These are phyloP conservation scores for Meloidogyne hapla DNA, from an alignment of 1,140 invertebrate genomes.

Conservation along the genomic window DNA sequence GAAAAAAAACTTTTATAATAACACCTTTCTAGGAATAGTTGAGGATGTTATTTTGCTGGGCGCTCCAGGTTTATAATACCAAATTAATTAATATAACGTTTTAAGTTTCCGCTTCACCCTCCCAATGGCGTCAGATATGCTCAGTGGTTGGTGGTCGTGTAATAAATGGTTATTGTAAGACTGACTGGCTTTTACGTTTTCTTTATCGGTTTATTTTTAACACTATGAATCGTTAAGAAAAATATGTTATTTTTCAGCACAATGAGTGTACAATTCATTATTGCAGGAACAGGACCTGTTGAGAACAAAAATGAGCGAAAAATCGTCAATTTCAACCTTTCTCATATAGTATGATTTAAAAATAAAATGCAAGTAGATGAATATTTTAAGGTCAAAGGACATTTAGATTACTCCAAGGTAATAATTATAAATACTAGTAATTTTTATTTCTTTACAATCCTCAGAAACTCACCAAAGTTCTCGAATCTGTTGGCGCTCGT, in stretches of 20 bases:
- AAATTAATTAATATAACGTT: no score
- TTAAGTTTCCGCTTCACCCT: conserved; percentile 56
- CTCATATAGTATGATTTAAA: conserved; percentile 53
- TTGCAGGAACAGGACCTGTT: conserved; percentile 66
- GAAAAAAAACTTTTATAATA: conserved; percentile 9
- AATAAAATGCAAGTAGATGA: background rate
- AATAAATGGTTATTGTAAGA: conserved; percentile 67
- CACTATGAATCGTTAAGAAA: background rate
- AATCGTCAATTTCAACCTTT: conserved; percentile 61
- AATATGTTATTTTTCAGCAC: conserved; percentile 66
- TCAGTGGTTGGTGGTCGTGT: conserved; percentile 66
- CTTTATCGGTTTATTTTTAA: conserved; percentile 5
- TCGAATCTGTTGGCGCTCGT: conserved; percentile 58
- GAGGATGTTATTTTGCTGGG: conserved; percentile 75
- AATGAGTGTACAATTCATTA: conserved; percentile 65
- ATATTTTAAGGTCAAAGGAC: conserved; percentile 52
- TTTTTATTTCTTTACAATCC: background rate
- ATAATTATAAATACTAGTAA: background rate
- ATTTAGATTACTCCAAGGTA: conserved; percentile 57
- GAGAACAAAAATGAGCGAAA: conserved; percentile 64
- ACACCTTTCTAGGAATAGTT: conserved; percentile 69
- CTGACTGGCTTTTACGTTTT: conserved; percentile 67
- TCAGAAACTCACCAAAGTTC: conserved; percentile 55
- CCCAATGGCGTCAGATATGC: conserved; percentile 64
- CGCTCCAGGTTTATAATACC: conserved; percentile 66